phyloP scores from a whole-genome alignment of 2,113 vertebrate genomes.

The Orientallactaga bullata region DNA sequence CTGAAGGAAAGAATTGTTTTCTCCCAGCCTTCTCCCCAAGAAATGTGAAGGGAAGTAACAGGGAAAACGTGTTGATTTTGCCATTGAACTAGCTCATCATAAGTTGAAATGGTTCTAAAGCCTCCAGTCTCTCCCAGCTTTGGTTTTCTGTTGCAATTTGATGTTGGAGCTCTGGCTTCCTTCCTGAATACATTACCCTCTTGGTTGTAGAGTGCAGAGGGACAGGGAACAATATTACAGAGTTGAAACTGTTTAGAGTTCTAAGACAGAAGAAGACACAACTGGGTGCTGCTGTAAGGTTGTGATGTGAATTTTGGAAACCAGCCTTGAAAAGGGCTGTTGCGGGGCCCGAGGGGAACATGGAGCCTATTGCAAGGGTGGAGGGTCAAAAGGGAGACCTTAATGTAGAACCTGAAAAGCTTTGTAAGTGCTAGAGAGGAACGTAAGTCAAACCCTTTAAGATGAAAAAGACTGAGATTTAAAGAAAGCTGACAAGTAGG shows the following conservation, averaged over 20 bases:
- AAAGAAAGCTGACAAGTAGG: neutral
- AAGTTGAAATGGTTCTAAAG: fast-evolving
- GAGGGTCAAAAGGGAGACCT: neutral
- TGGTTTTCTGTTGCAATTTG: neutral
- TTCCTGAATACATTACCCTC: neutral
- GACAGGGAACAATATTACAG: neutral
- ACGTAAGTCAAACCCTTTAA: neutral
- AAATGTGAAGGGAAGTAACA: neutral
- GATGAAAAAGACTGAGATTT: neutral
- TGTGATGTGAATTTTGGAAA: neutral
- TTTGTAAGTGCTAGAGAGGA: neutral
- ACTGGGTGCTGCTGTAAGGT: neutral
- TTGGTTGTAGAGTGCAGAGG: neutral
- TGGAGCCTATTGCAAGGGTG: neutral
- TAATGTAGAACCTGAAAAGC: neutral
- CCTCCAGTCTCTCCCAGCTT: neutral
- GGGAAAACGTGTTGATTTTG: neutral
- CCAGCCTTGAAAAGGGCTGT: neutral
- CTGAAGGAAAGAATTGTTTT: neutral
- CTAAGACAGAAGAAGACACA: neutral
- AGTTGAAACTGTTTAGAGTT: neutral
- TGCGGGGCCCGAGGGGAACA: neutral
- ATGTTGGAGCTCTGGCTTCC: neutral
- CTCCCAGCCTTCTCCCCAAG: neutral
- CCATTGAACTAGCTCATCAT: neutral